Conservation (phyloP, 1,140 invertebrate genomes). For the Drosophila pandora region DNA sequence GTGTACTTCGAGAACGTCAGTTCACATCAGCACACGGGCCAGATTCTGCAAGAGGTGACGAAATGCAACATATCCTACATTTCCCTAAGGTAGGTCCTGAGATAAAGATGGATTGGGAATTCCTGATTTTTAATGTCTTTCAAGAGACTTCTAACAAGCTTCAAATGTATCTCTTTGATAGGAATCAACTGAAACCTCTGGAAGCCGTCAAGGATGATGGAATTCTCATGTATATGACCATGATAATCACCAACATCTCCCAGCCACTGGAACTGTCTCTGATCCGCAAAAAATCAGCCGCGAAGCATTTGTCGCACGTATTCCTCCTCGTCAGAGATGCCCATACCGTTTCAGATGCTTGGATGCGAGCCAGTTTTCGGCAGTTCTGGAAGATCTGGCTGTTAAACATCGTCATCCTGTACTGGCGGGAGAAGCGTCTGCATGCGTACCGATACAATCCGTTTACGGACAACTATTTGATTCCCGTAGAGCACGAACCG, state of each 20-base stretch:
- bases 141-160: too few relatives aligned
- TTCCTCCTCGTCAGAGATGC: slow-evolving; percentile 63
- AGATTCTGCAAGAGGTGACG: slow-evolving; percentile 63
- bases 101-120: too few relatives aligned
- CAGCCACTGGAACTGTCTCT: slow-evolving; percentile 65
- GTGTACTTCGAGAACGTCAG: slow-evolving; percentile 73
- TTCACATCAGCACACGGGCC: slow-evolving; percentile 61
- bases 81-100: slow-evolving; percentile 44
- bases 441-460: slow-evolving; percentile 74
- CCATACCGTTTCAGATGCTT: slow-evolving; percentile 38
- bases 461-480: slow-evolving; percentile 62
- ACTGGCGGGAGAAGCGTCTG: slow-evolving; percentile 44
- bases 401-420: slow-evolving; percentile 73
- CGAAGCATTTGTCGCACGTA: slow-evolving; percentile 71
- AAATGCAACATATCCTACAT: slow-evolving; percentile 76
- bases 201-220: slow-evolving; percentile 73
- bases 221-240: slow-evolving; percentile 73
- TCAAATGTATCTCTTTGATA: neutral
- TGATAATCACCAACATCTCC: slow-evolving; percentile 67
- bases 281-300: slow-evolving; percentile 68
- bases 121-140: too few relatives aligned
- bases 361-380: slow-evolving; percentile 70
- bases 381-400: slow-evolving; percentile 78
- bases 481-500: slow-evolving; percentile 20
- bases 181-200: slow-evolving; percentile 49